Percentiles rank a stretch among this genome's conserved stretches.
phyloP scores from a whole-genome alignment of 2,888 invertebrate genomes.

The Blera fallax region DNA sequence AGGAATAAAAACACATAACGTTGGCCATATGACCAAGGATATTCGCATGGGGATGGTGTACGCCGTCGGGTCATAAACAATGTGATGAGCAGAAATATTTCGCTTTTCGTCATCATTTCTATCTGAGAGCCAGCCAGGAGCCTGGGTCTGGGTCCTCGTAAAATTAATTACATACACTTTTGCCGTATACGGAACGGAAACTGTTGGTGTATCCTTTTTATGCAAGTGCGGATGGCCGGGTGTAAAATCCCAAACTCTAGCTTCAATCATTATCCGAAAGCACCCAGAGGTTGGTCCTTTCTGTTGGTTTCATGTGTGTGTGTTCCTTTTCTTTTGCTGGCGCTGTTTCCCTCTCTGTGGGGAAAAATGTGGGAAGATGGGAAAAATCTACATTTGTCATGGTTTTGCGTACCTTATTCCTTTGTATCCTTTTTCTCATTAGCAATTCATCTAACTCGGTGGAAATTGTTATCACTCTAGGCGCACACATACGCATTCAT shows the following conservation, averaged over 20 bases:
- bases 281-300: conserved; percentile 1
- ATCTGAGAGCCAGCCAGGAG: background rate
- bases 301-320: background rate
- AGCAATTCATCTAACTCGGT: conserved; percentile 35
- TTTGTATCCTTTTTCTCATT: conserved; percentile 41
- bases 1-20: background rate
- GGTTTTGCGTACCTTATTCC: conserved; percentile 39
- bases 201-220: background rate
- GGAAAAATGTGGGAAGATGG: no score
- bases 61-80: conserved; percentile 35
- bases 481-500: conserved; percentile 8
- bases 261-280: conserved; percentile 19
- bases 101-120: conserved; percentile 48
- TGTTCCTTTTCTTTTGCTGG: background rate
- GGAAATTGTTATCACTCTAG: conserved; percentile 35
- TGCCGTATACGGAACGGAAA: background rate
- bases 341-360: no score
- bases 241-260: conserved; percentile 9
- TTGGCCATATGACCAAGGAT: conserved; percentile 9
- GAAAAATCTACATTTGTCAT: conserved; percentile 60
- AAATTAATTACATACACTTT: conserved; percentile 59
- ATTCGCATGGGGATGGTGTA: background rate
- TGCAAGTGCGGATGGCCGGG: background rate
- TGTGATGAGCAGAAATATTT: conserved; percentile 52
- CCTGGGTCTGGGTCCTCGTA: conserved; percentile 18